Percentiles rank a stretch among this genome's conserved stretches.
These are phyloP conservation scores for Phalacrocorax brasilianus DNA, from an alignment of 2,113 vertebrate genomes.

Conservation along the genomic window DNA sequence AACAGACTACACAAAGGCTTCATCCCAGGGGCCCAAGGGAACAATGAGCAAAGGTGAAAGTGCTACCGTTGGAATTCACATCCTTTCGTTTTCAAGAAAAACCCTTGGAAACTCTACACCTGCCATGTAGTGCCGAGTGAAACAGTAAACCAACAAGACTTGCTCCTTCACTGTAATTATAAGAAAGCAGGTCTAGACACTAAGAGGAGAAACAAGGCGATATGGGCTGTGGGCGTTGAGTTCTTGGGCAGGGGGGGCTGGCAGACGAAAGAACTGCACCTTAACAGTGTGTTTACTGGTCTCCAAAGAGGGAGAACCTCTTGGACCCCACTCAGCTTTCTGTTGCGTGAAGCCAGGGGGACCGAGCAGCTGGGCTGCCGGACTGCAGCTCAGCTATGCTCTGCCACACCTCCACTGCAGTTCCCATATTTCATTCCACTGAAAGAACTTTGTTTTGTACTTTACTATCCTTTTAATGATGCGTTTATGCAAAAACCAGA, in stretches of 20 bases:
- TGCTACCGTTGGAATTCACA: background rate
- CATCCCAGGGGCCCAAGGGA: background rate
- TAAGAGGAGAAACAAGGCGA: background rate
- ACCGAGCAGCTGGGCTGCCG: background rate
- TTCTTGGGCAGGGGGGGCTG: background rate
- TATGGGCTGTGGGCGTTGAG: rapidly evolving
- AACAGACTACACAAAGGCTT: background rate
- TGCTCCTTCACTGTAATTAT: background rate
- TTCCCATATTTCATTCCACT: background rate
- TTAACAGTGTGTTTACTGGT: background rate
- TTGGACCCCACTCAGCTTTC: background rate
- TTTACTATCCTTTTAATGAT: background rate
- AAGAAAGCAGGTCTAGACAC: background rate
- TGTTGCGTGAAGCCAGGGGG: background rate
- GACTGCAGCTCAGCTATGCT: rapidly evolving
- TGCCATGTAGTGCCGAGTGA: background rate
- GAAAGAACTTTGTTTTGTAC: background rate
- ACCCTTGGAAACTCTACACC: background rate
- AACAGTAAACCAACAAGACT: background rate
- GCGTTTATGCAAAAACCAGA: background rate
- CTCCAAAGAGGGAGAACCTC: background rate
- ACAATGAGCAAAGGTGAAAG: background rate
- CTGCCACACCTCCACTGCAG: no score
- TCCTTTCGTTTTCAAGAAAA: background rate
- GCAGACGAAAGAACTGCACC: background rate